Conservation (phyloP, 2,888 invertebrate species). For the Apodemia zela region DNA sequence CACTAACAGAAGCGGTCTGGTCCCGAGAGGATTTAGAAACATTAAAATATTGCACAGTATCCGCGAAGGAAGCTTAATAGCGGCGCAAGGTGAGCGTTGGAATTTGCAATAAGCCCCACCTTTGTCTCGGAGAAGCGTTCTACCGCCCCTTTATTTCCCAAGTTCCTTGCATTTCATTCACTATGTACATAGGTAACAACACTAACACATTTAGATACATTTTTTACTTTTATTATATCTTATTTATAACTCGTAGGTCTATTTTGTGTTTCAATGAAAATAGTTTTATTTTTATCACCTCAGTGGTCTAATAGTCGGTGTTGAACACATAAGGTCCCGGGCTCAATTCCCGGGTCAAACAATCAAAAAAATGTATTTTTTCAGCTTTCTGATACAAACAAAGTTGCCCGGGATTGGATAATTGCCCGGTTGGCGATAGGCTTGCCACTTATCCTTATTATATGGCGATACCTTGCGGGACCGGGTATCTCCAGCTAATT, state of each 20-base stretch:
- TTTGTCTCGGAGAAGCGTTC: constrained; percentile 57
- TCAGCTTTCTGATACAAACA: no score
- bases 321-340: no score
- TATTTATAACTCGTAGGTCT: not conserved
- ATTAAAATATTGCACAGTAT: constrained; percentile 46
- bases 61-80: constrained; percentile 59
- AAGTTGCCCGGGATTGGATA: no score
- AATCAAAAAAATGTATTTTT: no score
- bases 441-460: no score
- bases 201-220: constrained; percentile 46
- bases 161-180: constrained; percentile 67
- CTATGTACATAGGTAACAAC: constrained; percentile 45
- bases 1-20: not conserved
- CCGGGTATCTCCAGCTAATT: no score
- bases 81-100: constrained; percentile 62
- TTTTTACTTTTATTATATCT: constrained; percentile 33
- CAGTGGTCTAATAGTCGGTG: no score
- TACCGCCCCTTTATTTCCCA: constrained; percentile 57
- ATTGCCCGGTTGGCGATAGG: no score
- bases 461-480: no score
- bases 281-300: no score
- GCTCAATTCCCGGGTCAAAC: no score
- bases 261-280: no score
- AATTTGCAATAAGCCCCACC: constrained; percentile 75
- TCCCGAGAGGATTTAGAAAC: constrained; percentile 29